These are phyloP conservation scores for Eucera pruinosa DNA, from an alignment of 2,888 invertebrate genomes.

Conservation along the genomic window DNA sequence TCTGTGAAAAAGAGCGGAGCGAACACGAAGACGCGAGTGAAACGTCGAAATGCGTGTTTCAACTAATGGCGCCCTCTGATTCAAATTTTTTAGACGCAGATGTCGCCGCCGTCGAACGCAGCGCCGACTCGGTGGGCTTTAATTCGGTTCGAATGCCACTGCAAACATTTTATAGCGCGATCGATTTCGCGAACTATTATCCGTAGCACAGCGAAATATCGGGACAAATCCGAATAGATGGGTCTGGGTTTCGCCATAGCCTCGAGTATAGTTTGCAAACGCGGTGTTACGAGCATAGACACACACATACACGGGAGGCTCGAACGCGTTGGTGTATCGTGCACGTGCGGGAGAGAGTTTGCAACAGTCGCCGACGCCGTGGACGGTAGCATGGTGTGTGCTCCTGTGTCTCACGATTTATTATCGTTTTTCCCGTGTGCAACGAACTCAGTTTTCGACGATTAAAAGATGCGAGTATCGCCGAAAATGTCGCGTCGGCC, in stretches of 20 bases:
- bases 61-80: slow-evolving; percentile 17
- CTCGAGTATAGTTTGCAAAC: slow-evolving; percentile 13
- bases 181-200: not conserved
- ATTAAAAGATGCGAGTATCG: not conserved
- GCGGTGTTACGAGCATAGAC: too few relatives aligned
- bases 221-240: not conserved
- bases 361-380: slow-evolving; percentile 51
- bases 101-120: slow-evolving; percentile 22
- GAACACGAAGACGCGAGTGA: too few relatives aligned
- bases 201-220: not conserved
- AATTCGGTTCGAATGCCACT: slow-evolving; percentile 38
- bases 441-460: not conserved
- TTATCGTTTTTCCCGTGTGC: slow-evolving; percentile 12
- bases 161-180: not conserved
- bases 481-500: not conserved
- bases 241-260: too few relatives aligned
- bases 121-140: slow-evolving; percentile 20
- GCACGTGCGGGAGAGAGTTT: slow-evolving; percentile 62
- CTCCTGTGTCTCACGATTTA: slow-evolving; percentile 12
- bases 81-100: not conserved
- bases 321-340: slow-evolving; percentile 13
- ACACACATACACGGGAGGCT: not conserved
- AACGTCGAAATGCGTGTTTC: not conserved
- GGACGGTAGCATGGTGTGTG: slow-evolving; percentile 44
- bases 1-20: too few relatives aligned